Evolutionary conservation across 2,888 invertebrate species (phyloP).

Genomic region (Lepidocyrtoides sp.): DNA sequence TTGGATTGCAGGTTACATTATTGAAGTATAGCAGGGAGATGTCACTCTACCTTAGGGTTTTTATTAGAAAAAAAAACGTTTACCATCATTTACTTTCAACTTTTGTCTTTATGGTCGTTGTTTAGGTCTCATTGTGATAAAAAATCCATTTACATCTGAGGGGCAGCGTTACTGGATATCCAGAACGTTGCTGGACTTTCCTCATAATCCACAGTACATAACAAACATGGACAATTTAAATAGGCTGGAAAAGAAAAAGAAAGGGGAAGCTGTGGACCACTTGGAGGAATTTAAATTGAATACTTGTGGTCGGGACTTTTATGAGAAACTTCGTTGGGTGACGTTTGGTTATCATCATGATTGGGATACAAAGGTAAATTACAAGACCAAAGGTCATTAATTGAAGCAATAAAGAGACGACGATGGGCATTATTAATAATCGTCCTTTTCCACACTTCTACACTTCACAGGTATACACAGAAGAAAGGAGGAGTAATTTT

Average conservation of each 20-base stretch:
- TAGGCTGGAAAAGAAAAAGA: conserved; percentile 59
- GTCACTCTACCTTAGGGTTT: too few relatives aligned
- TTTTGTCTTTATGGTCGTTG: too few relatives aligned
- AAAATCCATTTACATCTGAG: conserved; percentile 92
- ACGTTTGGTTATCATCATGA: conserved; percentile 99
- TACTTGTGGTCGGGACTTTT: conserved; percentile 73
- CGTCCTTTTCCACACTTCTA: too few relatives aligned
- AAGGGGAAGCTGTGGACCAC: conserved; percentile 20
- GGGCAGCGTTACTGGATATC: conserved; percentile 95
- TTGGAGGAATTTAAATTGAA: conserved; percentile 65
- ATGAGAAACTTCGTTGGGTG: conserved; percentile 93
- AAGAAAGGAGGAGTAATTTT: conserved; percentile 90
- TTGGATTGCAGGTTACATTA: too few relatives aligned
- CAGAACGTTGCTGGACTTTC: conserved; percentile 92
- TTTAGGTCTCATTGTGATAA: conserved; percentile 92
- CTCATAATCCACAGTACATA: conserved; percentile 90
- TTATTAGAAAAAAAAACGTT: background rate
- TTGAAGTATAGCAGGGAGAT: too few relatives aligned
- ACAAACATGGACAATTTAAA: conserved; percentile 89
- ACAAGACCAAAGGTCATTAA: too few relatives aligned
- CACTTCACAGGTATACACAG: conserved; percentile 92
- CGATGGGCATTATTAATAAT: too few relatives aligned
- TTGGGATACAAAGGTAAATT: conserved; percentile 95
- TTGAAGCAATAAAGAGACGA: too few relatives aligned
- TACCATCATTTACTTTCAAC: conserved; percentile 6